These are phyloP conservation scores for Mechanitis mazaeus DNA, from an alignment of 2,888 invertebrate species.

Conservation along the genomic window DNA sequence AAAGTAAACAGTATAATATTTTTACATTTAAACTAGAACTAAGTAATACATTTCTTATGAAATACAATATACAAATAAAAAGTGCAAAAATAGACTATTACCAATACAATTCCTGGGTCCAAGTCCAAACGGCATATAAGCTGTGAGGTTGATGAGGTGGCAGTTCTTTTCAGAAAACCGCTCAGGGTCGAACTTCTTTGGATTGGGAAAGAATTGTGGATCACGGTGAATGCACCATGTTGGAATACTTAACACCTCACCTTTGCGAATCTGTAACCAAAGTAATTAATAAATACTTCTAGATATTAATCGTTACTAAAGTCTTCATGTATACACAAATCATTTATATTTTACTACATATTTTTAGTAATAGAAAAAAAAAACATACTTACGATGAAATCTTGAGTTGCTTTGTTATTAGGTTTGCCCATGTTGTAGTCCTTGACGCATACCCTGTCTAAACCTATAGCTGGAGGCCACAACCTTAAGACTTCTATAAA, in stretches of 20 bases:
- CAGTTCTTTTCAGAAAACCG: conserved; percentile 47
- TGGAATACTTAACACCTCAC: conserved; percentile 51
- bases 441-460: conserved; percentile 69
- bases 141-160: conserved; percentile 38
- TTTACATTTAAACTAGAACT: too few relatives aligned
- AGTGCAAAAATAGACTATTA: conserved; percentile 28
- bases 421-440: conserved; percentile 62
- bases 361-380: not conserved
- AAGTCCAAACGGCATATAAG: conserved; percentile 47
- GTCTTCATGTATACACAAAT: too few relatives aligned
- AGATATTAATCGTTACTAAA: too few relatives aligned
- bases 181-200: conserved; percentile 51
- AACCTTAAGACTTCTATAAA: conserved; percentile 56
- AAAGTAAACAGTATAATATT: too few relatives aligned
- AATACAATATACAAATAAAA: not conserved
- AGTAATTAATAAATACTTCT: not conserved
- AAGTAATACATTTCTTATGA: not conserved
- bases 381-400: conserved; percentile 47
- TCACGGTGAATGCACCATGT: conserved; percentile 47
- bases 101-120: conserved; percentile 55
- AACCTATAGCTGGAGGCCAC: conserved; percentile 60
- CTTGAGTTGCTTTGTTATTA: conserved; percentile 41
- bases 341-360: too few relatives aligned
- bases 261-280: conserved; percentile 45
- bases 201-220: conserved; percentile 43